These are phyloP conservation scores for Percina caprodes DNA, from an alignment of 2,113 vertebrate genomes.

Conservation along the genomic window DNA sequence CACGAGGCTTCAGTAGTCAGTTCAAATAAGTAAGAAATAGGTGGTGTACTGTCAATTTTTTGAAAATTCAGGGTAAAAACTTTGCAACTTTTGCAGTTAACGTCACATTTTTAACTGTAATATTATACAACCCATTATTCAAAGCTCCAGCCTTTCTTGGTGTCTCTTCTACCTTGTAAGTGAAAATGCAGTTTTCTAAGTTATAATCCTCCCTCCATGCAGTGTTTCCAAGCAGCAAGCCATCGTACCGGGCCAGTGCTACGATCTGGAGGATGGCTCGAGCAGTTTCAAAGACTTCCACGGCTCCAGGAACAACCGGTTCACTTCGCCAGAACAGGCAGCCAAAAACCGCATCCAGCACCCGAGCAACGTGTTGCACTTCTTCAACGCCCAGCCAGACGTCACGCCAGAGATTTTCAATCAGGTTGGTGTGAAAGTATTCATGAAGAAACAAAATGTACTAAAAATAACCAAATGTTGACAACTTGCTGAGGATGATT, in stretches of 20 bases:
- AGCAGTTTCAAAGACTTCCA: constrained; percentile 97
- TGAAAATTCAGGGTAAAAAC: neutral
- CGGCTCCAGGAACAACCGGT: constrained; percentile 94
- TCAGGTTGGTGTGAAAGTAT: constrained; percentile 81
- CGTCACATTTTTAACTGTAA: too few relatives aligned
- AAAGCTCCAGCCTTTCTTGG: neutral
- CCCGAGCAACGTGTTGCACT: constrained; percentile 94
- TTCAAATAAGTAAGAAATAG: neutral
- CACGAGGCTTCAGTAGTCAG: too few relatives aligned
- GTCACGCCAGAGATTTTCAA: constrained; percentile 90
- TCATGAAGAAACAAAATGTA: too few relatives aligned
- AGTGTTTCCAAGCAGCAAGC: constrained; percentile 96
- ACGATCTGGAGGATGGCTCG: constrained; percentile 91
- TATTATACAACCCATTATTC: too few relatives aligned
- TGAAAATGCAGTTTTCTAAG: neutral
- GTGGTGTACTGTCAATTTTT: neutral
- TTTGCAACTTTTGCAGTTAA: neutral
- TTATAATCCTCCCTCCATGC: neutral
- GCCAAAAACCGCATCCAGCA: constrained; percentile 98
- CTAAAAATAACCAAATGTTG: too few relatives aligned
- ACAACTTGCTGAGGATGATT: too few relatives aligned
- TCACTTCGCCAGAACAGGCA: constrained; percentile 93
- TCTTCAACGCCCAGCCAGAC: constrained; percentile 94
- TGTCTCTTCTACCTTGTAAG: neutral
- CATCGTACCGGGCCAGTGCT: constrained; percentile 95